Evolutionary conservation across 2,888 invertebrate species (phyloP), one percentile per base, ranked within the genome.

Genomic region (Cremastinae sp.): DNA sequence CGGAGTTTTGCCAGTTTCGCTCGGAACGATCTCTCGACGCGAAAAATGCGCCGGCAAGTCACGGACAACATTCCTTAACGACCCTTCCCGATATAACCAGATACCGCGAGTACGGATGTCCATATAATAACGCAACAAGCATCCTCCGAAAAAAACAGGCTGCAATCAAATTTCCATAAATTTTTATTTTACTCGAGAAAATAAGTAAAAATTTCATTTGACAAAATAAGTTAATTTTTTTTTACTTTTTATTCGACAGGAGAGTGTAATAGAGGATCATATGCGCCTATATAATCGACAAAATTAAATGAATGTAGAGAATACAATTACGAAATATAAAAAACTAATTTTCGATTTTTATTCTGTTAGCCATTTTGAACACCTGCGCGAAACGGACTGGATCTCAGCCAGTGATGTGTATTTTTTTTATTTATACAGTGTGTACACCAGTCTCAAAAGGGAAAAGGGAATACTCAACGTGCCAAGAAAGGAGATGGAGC

Each of bases 1-100:
- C 82, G 82, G 76, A 82, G 74, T 78, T 74, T 70, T 62, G 81
- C 78, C 80, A 78, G 79, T 82, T 84, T 86, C 81, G 82, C 71
- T 78, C 75, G 76, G 76, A 77, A 65, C 69, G 58, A 64, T 56
- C 43, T 14, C 12, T 56, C 14, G 22, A 18, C n/a, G 12, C 53
- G 45, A 62, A 45, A 53, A 35, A 16, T 53, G 20, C 43, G 53
- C 14, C 35, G 20, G 37, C n/a, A 10, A 53, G 37, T 45, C 43
- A 51, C 37, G 18, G 55, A 22, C 70, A 78, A 78, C 82, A 82
- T 84, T 82, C 82, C 81, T 79, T 78, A 74, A 78, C 74, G 70
- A 72, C 70, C 73, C 61, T 65, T 64, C 62, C 64, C 77, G 71
- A 71, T 74, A 51, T 74, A 53, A 14, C 28, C 41, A 9, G 14